These are phyloP conservation scores for Anoplophora glabripennis DNA, from an alignment of 1,140 invertebrate species.

Conservation along the genomic window DNA sequence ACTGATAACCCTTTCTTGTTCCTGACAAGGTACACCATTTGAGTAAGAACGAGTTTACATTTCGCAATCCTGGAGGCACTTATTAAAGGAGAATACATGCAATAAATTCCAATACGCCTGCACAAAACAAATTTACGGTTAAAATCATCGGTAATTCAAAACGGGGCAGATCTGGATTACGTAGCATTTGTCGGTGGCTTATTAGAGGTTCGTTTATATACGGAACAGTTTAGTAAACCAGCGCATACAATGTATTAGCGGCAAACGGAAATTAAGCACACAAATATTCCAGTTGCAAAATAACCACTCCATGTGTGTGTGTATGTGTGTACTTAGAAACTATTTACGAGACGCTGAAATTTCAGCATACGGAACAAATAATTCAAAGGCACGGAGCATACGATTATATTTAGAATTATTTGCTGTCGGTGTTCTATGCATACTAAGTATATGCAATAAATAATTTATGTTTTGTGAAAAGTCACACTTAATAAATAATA, in stretches of 20 bases:
- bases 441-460: constrained; percentile 25
- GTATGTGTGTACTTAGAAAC: constrained; percentile 28
- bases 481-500: constrained; percentile 20
- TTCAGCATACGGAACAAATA: constrained; percentile 35
- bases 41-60: too few species aligned
- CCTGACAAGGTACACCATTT: too few species aligned
- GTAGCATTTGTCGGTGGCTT: constrained; percentile 8
- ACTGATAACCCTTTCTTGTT: too few species aligned
- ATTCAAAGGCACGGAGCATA: constrained; percentile 26
- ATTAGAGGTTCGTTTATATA: constrained; percentile 40
- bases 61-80: too few species aligned
- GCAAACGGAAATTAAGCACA: constrained; percentile 39
- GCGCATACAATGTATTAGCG: constrained; percentile 32
- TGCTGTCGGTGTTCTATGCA: constrained; percentile 26
- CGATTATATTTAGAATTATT: constrained; percentile 34
- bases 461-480: constrained; percentile 21
- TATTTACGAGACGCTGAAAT: constrained; percentile 33
- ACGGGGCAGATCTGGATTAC: too few species aligned
- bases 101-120: too few species aligned
- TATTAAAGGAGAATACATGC: too few species aligned
- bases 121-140: too few species aligned
- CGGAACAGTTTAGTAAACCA: constrained; percentile 34
- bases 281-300: constrained; percentile 36
- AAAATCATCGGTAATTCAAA: too few species aligned
- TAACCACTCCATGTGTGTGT: constrained; percentile 24